Evolutionary conservation across 2,797 vertebrate genomes (phyloP), one percentile per base, ranked within the genome.

Genomic region (Phalloptychus januarius): DNA sequence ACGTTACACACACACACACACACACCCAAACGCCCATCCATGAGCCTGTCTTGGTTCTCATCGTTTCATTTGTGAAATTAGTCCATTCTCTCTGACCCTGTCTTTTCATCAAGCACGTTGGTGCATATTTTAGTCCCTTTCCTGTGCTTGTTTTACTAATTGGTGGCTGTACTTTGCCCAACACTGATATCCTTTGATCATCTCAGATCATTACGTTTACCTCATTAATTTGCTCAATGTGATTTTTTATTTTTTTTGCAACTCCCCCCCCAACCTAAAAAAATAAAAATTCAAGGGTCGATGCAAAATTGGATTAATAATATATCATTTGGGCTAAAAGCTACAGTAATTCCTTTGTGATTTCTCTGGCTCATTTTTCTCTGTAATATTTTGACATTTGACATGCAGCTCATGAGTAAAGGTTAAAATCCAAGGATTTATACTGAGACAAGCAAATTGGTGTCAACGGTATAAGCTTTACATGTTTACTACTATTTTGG

Each of bases 201-300:
- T 95, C 90, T 93, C 92, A 94, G 93, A 96, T 96, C 95, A 96
- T 96, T 96, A 96, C 95, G 85, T 96, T 96, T 96, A 95, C 95
- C 95, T 96, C 96, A 95, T 96, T 96, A 96, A 96, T 95, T 95
- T 94, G 82, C 92, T 91, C 90, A 85, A 93, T 93, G 92, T 93
- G 91, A 93, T 91, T 82, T 25, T 52, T 23, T 25, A n/a, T 48
- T 8, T 42, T 44, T 44, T 52, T 83, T 85, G 50, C 71, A 36
- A 71, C 74, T 76, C 3, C 81, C 73, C 78, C 54, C 69, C 25
- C 50, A 65, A 65, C 61, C 25, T 25, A 52, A 42, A 52, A 33
- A 18, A 36, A 15, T 85, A 88, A 31, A 31, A 58, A 15, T 91
- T 78, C 89, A 93, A 92, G 92, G 90, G 92, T 95, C 90, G 80